Percentiles rank a stretch among this genome's conserved stretches.
Evolutionary conservation across 1,140 invertebrate genomes (phyloP).

Genomic region (Brachionus sp.): DNA sequence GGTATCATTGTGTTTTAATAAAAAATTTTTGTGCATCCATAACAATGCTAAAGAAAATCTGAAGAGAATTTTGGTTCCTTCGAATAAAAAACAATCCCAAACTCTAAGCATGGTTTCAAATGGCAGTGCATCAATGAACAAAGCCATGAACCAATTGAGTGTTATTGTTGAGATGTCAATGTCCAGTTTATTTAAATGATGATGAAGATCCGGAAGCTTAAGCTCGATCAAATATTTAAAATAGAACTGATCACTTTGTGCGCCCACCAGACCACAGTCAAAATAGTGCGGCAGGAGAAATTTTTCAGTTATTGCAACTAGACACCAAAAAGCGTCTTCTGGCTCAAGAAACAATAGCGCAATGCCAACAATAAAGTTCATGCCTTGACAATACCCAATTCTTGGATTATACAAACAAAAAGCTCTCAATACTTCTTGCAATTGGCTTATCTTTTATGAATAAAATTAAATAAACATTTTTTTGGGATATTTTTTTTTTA

Average conservation of each 20-base stretch:
- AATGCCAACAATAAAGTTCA: constrained; percentile 64
- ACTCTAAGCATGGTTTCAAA: constrained; percentile 61
- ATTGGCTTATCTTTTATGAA: constrained; percentile 57
- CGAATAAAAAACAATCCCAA: constrained; percentile 60
- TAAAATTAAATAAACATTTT: background rate
- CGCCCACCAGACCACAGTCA: constrained; percentile 61
- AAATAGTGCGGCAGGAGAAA: constrained; percentile 62
- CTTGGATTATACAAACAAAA: constrained; percentile 62
- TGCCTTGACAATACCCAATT: constrained; percentile 63
- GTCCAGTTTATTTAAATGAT: constrained; percentile 60
- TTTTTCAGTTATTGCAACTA: constrained; percentile 62
- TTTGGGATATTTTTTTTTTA: constrained; percentile 48
- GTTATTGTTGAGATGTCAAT: constrained; percentile 63
- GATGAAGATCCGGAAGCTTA: constrained; percentile 58
- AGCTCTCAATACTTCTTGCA: constrained; percentile 61
- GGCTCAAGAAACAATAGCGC: constrained; percentile 61
- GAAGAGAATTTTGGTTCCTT: constrained; percentile 59
- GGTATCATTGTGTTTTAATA: constrained; percentile 60
- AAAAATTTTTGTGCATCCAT: constrained; percentile 57
- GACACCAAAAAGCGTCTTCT: constrained; percentile 63
- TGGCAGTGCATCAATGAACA: constrained; percentile 63
- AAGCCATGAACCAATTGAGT: constrained; percentile 63
- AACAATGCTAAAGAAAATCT: constrained; percentile 57
- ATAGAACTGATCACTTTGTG: constrained; percentile 63
- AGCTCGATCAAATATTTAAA: constrained; percentile 60